Conservation (phyloP, 2,113 vertebrate genomes). For the Planiliza haematocheilus region DNA sequence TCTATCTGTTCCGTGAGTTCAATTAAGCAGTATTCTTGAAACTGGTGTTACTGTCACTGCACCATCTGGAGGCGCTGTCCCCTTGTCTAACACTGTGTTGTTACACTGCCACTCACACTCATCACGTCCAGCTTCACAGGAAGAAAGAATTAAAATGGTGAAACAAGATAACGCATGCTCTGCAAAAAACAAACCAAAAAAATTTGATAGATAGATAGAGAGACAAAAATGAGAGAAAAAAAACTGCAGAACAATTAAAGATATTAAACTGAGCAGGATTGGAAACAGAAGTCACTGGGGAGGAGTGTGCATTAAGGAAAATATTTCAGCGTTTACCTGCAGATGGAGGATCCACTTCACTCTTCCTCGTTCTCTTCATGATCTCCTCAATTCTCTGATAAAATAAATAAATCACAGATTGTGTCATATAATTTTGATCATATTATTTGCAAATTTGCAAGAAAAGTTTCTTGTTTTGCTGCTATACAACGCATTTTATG, state of each 20-base stretch:
- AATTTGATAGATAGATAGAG: background rate
- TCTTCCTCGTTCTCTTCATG: constrained; percentile 97
- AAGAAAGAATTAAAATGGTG: background rate
- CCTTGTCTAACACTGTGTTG: constrained; percentile 62
- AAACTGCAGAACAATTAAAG: background rate
- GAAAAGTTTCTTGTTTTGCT: too few species aligned
- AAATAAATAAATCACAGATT: background rate
- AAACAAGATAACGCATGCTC: background rate
- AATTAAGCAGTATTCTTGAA: background rate
- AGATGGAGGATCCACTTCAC: constrained; percentile 83
- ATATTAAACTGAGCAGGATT: background rate
- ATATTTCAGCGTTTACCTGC: constrained; percentile 40
- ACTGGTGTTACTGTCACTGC: background rate
- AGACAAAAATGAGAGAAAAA: background rate
- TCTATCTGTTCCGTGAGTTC: too few species aligned
- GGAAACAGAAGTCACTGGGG: constrained; percentile 13
- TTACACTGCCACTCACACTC: constrained; percentile 69
- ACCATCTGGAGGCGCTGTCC: constrained; percentile 54
- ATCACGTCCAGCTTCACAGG: background rate
- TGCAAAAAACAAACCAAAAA: background rate
- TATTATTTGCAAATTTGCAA: too few species aligned
- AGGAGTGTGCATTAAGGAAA: background rate
- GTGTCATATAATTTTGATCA: too few species aligned
- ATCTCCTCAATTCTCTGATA: constrained; percentile 97
- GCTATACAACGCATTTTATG: too few species aligned